These are phyloP conservation scores for Cristatella mucedo DNA, from an alignment of 2,888 invertebrate species.

Conservation along the genomic window DNA sequence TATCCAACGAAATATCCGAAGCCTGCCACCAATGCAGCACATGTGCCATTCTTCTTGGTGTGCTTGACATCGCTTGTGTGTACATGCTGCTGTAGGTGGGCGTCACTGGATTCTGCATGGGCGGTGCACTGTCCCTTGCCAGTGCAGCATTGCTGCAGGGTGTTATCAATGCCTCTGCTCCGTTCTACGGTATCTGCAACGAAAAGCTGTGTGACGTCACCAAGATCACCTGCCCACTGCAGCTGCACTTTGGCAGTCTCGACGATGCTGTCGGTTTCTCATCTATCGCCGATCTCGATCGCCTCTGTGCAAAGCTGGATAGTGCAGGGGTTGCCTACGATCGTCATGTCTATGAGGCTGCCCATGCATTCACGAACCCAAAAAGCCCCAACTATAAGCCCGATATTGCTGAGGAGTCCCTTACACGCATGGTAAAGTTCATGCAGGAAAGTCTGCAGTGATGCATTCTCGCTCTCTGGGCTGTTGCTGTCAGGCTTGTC, in stretches of 20 bases:
- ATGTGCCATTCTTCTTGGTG: too few relatives aligned
- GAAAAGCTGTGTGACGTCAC: constrained; percentile 19
- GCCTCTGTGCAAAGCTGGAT: constrained; percentile 18
- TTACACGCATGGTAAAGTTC: constrained; percentile 11
- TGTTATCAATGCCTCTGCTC: constrained; percentile 23
- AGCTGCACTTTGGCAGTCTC: constrained; percentile 25
- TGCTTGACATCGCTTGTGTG: too few relatives aligned
- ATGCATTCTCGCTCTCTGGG: too few relatives aligned
- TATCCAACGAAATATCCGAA: too few relatives aligned
- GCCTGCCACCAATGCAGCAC: too few relatives aligned
- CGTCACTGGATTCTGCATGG: constrained; percentile 34
- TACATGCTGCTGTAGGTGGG: constrained; percentile 20
- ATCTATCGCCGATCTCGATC: constrained; percentile 18
- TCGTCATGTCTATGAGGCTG: constrained; percentile 19
- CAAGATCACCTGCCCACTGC: constrained; percentile 24
- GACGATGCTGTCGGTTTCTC: constrained; percentile 24
- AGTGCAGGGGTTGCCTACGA: constrained; percentile 15
- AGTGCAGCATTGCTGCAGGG: constrained; percentile 19
- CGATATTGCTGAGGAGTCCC: constrained; percentile 10
- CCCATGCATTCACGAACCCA: constrained; percentile 14
- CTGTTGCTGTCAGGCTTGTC: too few relatives aligned
- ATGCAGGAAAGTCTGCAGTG: constrained; percentile 12
- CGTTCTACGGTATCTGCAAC: constrained; percentile 29
- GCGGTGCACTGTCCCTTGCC: constrained; percentile 25
- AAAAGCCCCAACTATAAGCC: too few relatives aligned